Percentiles rank a stretch among this genome's conserved stretches.
These are phyloP conservation scores for Lophotriccus pileatus DNA, from an alignment of 2,797 vertebrate genomes.

Conservation along the genomic window DNA sequence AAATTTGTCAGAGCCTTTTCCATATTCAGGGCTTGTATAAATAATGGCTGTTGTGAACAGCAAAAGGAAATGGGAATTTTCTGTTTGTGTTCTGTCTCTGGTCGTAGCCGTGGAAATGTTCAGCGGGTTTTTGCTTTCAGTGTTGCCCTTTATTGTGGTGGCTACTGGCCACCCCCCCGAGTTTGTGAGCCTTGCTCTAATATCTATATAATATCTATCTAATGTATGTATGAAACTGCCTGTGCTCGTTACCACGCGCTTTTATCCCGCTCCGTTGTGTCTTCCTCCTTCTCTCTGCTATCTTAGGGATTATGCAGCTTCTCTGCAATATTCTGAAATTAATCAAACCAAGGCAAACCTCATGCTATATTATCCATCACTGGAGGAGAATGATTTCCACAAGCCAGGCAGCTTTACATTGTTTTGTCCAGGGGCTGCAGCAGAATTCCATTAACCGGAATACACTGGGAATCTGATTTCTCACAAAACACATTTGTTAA, in stretches of 20 bases:
- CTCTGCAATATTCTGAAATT: conserved; percentile 79
- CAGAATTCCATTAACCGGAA: conserved; percentile 71
- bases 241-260: conserved; percentile 31
- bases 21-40: conserved; percentile 76
- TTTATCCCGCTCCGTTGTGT: conserved; percentile 68
- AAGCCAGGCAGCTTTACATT: conserved; percentile 68
- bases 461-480: conserved; percentile 32
- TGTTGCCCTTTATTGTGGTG: conserved; percentile 52
- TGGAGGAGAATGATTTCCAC: conserved; percentile 68
- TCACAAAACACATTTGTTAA: conserved; percentile 55
- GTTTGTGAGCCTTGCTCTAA: background rate
- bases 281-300: conserved; percentile 59
- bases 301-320: conserved; percentile 78
- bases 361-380: conserved; percentile 75
- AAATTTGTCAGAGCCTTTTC: conserved; percentile 79
- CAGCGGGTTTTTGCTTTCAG: conserved; percentile 25
- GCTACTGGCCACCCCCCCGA: conserved; percentile 15
- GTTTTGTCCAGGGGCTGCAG: conserved; percentile 71
- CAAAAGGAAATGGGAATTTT: conserved; percentile 50
- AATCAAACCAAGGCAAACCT: conserved; percentile 79
- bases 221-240: conserved; percentile 17
- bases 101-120: conserved; percentile 6
- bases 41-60: conserved; percentile 67
- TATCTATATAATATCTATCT: background rate
- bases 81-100: conserved; percentile 30